Percentiles rank a stretch among this genome's conserved stretches.
These are phyloP conservation scores for Capitulum mitella DNA, from an alignment of 2,888 invertebrate species.

Conservation along the genomic window DNA sequence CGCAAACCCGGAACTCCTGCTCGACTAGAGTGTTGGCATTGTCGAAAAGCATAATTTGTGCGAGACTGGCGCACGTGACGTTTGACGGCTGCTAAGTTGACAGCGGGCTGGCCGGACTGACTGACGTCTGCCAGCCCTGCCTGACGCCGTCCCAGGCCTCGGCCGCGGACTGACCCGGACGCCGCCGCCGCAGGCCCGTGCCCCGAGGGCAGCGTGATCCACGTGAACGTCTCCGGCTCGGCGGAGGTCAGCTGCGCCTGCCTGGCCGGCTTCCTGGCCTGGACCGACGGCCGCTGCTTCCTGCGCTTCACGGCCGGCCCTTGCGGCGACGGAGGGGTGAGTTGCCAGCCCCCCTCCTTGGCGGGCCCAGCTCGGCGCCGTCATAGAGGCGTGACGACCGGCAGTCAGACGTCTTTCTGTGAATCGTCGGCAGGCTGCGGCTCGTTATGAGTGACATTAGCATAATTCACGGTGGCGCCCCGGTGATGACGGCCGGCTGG, in stretches of 20 bases:
- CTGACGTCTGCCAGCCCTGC: too few relatives aligned
- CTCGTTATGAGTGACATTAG: background rate
- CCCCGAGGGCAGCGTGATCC: background rate
- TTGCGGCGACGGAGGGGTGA: slow-evolving; percentile 7
- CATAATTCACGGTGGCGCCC: background rate
- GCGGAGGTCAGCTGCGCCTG: background rate
- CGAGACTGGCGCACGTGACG: too few relatives aligned
- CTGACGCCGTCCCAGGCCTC: too few relatives aligned
- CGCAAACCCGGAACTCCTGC: too few relatives aligned
- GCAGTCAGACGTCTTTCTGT: too few relatives aligned
- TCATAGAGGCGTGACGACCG: too few relatives aligned
- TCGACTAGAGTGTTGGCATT: too few relatives aligned
- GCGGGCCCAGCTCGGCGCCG: too few relatives aligned
- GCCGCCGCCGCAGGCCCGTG: slow-evolving; percentile 5
- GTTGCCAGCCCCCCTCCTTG: background rate
- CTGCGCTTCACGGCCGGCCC: slow-evolving; percentile 9
- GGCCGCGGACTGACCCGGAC: too few relatives aligned
- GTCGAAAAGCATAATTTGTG: too few relatives aligned
- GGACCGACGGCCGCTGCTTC: slow-evolving; percentile 12
- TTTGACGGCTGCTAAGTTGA: too few relatives aligned
- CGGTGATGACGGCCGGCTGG: background rate
- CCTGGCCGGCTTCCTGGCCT: background rate
- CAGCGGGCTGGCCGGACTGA: too few relatives aligned
- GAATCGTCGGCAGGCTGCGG: background rate
- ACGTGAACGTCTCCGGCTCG: background rate